These are phyloP conservation scores for Hirudinaria manillensis DNA, from an alignment of 2,888 invertebrate species.

Conservation along the genomic window DNA sequence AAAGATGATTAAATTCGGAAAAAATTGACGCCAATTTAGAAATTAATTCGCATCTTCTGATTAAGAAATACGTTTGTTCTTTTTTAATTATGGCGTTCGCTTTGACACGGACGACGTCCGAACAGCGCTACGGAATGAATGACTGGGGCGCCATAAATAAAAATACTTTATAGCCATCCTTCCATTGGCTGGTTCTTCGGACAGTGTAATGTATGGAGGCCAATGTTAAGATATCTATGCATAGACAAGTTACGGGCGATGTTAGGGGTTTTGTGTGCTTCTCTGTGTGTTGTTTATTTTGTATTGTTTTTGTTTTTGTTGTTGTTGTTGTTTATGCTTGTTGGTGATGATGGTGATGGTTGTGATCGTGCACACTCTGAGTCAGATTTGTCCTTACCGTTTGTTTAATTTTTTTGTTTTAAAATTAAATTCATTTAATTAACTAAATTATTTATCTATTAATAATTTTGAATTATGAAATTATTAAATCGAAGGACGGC, in stretches of 20 bases:
- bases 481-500: too few relatives aligned
- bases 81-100: too few relatives aligned
- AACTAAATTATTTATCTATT: too few relatives aligned
- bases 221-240: background rate
- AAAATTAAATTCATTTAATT: too few relatives aligned
- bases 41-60: too few relatives aligned
- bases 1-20: background rate
- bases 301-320: background rate
- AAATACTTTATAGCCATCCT: slow-evolving; percentile 26
- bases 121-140: background rate
- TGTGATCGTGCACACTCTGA: background rate
- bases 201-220: background rate
- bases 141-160: slow-evolving; percentile 26
- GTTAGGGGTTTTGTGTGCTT: background rate
- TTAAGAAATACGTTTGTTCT: too few relatives aligned
- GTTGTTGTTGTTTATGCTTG: background rate
- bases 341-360: background rate
- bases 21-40: too few relatives aligned
- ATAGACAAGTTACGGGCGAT: background rate
- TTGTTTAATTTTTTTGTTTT: too few relatives aligned
- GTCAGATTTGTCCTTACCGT: too few relatives aligned
- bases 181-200: background rate
- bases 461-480: too few relatives aligned
- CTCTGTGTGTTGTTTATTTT: background rate
- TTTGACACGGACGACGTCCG: background rate